Conservation (phyloP, 2,113 vertebrate species). For the Chionomys nivalis region DNA sequence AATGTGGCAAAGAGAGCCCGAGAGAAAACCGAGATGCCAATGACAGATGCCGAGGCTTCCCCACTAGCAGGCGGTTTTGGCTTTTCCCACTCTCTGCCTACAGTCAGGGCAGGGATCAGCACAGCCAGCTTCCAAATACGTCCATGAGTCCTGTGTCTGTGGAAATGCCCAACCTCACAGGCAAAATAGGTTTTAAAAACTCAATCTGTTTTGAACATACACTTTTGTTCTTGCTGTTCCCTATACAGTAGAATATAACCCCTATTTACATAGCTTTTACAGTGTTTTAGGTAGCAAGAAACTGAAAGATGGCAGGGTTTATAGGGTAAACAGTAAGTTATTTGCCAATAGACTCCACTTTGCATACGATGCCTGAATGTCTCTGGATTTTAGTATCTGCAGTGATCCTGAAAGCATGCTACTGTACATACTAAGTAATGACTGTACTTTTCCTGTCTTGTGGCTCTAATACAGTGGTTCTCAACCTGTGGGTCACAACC, state of each 20-base stretch:
- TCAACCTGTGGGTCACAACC: neutral
- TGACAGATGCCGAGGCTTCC: neutral
- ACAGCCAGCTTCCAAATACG: neutral
- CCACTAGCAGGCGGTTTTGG: neutral
- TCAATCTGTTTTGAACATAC: neutral
- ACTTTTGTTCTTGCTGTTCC: neutral
- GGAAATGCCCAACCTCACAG: neutral
- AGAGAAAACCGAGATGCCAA: neutral
- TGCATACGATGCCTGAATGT: neutral
- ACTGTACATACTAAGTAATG: neutral
- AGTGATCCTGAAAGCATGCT: neutral
- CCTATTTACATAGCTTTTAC: neutral
- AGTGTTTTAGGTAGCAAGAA: neutral
- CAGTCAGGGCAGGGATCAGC: neutral
- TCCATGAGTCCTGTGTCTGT: fast-evolving
- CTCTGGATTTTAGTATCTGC: neutral
- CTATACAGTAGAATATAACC: neutral
- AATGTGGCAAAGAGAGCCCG: neutral
- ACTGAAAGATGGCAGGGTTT: neutral
- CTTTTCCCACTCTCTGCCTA: neutral
- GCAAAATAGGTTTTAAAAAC: neutral
- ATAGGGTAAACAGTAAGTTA: neutral
- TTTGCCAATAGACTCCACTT: neutral
- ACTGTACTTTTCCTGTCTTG: neutral
- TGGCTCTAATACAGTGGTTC: neutral